Evolutionary conservation across 1,140 invertebrate species (phyloP).

Genomic region (Ladona fulva): DNA sequence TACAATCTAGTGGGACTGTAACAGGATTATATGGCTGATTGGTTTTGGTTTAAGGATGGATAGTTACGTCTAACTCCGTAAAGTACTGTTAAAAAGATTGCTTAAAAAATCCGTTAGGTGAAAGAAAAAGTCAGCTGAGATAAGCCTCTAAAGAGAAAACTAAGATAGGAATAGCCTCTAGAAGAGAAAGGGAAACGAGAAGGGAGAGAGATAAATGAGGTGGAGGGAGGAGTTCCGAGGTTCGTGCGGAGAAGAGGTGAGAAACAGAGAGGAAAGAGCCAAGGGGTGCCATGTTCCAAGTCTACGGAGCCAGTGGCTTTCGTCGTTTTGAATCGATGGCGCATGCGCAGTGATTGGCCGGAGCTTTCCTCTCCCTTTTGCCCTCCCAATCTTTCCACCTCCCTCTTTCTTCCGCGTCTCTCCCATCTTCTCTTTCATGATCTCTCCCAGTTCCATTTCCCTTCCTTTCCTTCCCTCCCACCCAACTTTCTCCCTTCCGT

Average conservation of each 20-base stretch:
- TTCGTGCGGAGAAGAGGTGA: neutral
- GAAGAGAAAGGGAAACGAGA: neutral
- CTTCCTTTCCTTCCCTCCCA: neutral
- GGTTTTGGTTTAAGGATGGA: too few relatives aligned
- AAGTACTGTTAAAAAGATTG: too few relatives aligned
- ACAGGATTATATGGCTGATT: too few relatives aligned
- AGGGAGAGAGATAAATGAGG: neutral
- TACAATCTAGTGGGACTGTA: too few relatives aligned
- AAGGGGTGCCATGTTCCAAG: conserved; percentile 2
- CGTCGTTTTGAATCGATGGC: neutral
- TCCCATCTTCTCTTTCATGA: too few relatives aligned
- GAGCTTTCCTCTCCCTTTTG: too few relatives aligned
- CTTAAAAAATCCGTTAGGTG: too few relatives aligned
- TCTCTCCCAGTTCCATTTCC: too few relatives aligned
- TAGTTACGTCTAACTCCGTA: too few relatives aligned
- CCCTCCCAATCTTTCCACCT: too few relatives aligned
- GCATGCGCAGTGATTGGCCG: neutral
- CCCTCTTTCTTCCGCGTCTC: too few relatives aligned
- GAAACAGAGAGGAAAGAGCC: neutral
- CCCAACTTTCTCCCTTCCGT: neutral
- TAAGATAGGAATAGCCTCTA: neutral
- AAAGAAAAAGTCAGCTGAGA: neutral
- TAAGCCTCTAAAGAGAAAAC: neutral
- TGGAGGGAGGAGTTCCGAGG: neutral
- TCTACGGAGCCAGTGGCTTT: conserved; percentile 1